Evolutionary conservation across 2,797 vertebrate genomes (phyloP), one percentile per base, ranked within the genome.

Genomic region (Falco biarmicus): DNA sequence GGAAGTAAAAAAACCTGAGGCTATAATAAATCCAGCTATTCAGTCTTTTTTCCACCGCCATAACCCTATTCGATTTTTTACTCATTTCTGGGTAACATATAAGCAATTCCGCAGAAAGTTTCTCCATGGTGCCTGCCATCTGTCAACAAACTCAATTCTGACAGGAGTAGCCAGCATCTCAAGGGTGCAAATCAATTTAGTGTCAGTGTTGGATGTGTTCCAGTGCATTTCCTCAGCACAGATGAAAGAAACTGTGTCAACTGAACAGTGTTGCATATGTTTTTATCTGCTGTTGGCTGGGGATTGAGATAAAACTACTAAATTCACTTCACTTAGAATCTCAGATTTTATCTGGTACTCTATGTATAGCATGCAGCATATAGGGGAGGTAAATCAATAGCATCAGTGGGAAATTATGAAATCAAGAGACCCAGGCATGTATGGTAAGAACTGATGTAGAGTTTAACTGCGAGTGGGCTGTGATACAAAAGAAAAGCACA

Each of bases 141-240:
- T 98, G 97, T 95, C 92, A 97, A 80, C 87, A 97, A 96, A 97
- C 90, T 97, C 73, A 96, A 80, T 97, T 95, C 91, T 97, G 96
- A 95, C 94, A 98, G 94, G 84, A 98, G 89, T 93, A 96, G 93
- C 92, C 97, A 97, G 96, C 84, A 96, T 97, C 96, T 97, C 92
- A 97, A 89, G 94, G 75, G 92, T 98, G 96, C 95, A 96, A 97
- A 98, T 97, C 96, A 97, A 98, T 98, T 97, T 97, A 96, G 92
- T 96, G 82, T 94, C 91, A 92, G 56, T 43, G 29, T 80, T 98
- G 97, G 97, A 96, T 91, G 68, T 78, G 51, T 92, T 97, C 94
- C 98, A 98, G 85, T 88, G 87, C 77, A 80, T 97, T 97, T 97
- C 95, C 91, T 95, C 93, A 92, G 93, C 94, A 90, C 88, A 95